Evolutionary conservation across 2,113 vertebrate species (phyloP).

Genomic region (Candoia aspera): DNA sequence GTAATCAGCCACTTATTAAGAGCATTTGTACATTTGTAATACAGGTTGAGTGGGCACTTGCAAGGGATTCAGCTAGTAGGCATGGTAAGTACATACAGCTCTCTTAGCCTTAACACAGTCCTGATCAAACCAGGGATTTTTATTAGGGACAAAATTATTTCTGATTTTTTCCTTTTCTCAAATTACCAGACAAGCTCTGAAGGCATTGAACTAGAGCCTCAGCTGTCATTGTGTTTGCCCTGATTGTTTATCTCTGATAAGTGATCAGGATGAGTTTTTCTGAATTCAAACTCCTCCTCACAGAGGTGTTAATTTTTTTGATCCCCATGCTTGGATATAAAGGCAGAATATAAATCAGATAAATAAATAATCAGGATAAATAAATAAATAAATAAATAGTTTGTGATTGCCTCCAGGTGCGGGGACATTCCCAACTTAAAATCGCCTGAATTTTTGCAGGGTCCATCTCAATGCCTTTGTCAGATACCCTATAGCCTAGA

Average conservation of each 20-base stretch:
- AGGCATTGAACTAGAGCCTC: background rate
- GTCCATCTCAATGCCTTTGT: too few species aligned
- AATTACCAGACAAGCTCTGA: background rate
- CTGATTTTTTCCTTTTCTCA: background rate
- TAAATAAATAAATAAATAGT: too few species aligned
- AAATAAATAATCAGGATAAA: too few species aligned
- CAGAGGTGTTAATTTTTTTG: background rate
- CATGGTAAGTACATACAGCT: background rate
- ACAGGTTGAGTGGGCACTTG: background rate
- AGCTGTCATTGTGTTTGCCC: background rate
- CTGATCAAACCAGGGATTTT: background rate
- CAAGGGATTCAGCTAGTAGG: background rate
- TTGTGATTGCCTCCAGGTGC: too few species aligned
- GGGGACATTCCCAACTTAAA: too few species aligned
- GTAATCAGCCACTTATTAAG: background rate
- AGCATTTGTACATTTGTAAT: background rate
- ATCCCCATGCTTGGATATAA: background rate
- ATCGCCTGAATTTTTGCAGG: too few species aligned
- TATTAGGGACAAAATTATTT: background rate
- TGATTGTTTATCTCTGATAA: background rate
- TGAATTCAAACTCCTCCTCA: background rate
- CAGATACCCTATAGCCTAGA: too few species aligned
- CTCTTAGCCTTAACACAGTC: background rate
- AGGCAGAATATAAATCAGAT: background rate
- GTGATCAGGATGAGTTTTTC: background rate